Percentiles rank a stretch among this genome's conserved stretches.
Conservation (phyloP, 1,140 invertebrate species). For the Halictus rubicundus region DNA sequence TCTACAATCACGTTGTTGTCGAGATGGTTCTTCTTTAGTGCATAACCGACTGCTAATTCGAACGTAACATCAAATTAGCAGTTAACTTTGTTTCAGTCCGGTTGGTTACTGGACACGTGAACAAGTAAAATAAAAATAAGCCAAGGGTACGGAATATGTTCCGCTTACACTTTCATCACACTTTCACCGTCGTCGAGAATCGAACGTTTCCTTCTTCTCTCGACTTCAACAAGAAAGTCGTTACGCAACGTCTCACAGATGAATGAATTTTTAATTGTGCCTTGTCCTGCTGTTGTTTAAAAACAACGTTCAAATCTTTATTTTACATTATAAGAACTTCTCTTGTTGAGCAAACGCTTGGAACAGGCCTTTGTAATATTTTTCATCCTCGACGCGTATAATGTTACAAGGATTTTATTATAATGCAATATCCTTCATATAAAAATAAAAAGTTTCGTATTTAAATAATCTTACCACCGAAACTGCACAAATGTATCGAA, state of each 20-base stretch:
- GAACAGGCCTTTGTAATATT: too few relatives aligned
- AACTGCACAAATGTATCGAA: background rate
- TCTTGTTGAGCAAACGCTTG: too few relatives aligned
- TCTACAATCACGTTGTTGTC: constrained; percentile 47
- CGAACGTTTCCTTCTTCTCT: background rate
- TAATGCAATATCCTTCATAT: too few relatives aligned
- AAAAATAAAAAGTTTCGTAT: too few relatives aligned
- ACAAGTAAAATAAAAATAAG: background rate
- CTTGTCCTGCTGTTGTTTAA: background rate
- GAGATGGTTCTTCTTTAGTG: constrained; percentile 42
- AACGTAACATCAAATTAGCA: constrained; percentile 10
- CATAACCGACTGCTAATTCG: constrained; percentile 12
- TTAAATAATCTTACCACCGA: too few relatives aligned
- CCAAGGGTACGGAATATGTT: constrained; percentile 10
- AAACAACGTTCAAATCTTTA: too few relatives aligned
- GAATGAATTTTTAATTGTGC: background rate
- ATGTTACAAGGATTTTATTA: too few relatives aligned
- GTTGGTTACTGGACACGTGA: background rate
- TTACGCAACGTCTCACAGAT: constrained; percentile 5
- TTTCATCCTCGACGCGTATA: too few relatives aligned
- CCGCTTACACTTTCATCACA: constrained; percentile 25
- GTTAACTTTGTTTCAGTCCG: background rate
- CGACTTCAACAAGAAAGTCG: background rate
- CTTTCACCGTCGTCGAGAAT: constrained; percentile 2
- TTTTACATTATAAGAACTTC: too few relatives aligned